Evolutionary conservation across 2,888 invertebrate genomes (phyloP), one percentile per base, ranked within the genome.

Genomic region (Hedychridium roseum): DNA sequence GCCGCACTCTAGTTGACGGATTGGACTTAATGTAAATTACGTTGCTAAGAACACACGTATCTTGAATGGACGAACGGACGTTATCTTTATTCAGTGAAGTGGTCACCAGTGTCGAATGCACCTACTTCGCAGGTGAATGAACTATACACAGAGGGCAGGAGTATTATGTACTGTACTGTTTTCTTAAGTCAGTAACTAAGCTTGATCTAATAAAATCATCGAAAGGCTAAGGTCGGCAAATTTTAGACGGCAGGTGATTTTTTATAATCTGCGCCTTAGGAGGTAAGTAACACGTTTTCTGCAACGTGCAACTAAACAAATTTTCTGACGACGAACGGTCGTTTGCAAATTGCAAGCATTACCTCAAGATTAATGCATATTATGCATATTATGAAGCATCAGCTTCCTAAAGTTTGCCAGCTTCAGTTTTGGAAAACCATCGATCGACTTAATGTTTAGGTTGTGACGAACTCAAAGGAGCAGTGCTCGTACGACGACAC

Each of bases 1-100:
- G 88, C 89, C 57, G 87, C 87, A 66, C 88, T 89, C 82, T 88
- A 88, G 84, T 80, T 69, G 57, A 54, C 50, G 45, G n/a, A n/a
- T 57, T 54, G 58, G 60, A 57, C 43, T 43, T 45, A 27, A 45
- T 23, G 35, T 26, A 41, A 45, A 34, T 35, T 36, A 54, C 34
- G 43, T 30, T 17, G 40, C 49, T 37, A 37, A 27, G 51, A 60
- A 36, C 47, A 62, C 42, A 57, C 40, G 44, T 50, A 60, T 58
- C 55, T 61, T 62, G 58, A 50, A 50, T 55, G 50, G 60, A 56
- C 36, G 52, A 58, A 58, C n/a, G n/a, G 27, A 58, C 42, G 49
- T 28, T 57, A 48, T 40, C 37, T 39, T 47, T 57, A 34, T 14
- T 4, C 15, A 51, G 51, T 50, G 51, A 41, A 50, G 48, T 50